Evolutionary conservation across 2,113 vertebrate species (phyloP).

Genomic region (Mus spicilegus): DNA sequence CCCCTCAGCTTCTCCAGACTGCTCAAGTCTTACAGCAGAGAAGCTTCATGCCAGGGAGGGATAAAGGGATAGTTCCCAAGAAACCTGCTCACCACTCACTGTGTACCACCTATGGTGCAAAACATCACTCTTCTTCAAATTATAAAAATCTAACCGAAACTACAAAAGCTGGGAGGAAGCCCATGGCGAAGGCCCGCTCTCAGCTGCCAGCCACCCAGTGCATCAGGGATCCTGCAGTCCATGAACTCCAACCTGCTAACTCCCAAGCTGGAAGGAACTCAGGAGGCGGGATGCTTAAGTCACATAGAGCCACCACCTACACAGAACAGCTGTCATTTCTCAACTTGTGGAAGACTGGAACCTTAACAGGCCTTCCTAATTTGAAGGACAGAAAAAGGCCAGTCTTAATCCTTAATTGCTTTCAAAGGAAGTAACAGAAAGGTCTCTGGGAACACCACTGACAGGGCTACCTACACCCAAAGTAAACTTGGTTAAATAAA

Average conservation of each 20-base stretch:
- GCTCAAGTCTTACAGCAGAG: not conserved
- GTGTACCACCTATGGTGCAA: not conserved
- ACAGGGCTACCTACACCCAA: not conserved
- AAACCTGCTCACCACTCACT: slow-evolving; percentile 17
- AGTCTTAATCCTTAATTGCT: not conserved
- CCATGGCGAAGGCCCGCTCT: not conserved
- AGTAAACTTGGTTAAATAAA: not conserved
- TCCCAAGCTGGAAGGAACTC: not conserved
- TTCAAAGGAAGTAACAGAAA: slow-evolving; percentile 3
- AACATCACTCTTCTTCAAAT: slow-evolving; percentile 1
- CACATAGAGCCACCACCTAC: not conserved
- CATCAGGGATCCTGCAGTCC: not conserved
- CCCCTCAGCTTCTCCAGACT: not conserved
- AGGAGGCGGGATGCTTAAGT: not conserved
- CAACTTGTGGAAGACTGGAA: not conserved
- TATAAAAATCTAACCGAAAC: slow-evolving; percentile 17
- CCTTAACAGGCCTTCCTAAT: slow-evolving; percentile 38
- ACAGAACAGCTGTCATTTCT: not conserved
- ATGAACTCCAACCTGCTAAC: not conserved
- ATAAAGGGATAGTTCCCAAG: not conserved
- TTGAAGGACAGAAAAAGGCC: not conserved
- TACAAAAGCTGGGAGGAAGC: slow-evolving; percentile 25
- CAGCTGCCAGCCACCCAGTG: not conserved
- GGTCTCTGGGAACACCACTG: not conserved
- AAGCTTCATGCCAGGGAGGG: not conserved